phyloP scores from a whole-genome alignment of 1,140 invertebrate genomes.

The Aphelinus atriplicis region DNA sequence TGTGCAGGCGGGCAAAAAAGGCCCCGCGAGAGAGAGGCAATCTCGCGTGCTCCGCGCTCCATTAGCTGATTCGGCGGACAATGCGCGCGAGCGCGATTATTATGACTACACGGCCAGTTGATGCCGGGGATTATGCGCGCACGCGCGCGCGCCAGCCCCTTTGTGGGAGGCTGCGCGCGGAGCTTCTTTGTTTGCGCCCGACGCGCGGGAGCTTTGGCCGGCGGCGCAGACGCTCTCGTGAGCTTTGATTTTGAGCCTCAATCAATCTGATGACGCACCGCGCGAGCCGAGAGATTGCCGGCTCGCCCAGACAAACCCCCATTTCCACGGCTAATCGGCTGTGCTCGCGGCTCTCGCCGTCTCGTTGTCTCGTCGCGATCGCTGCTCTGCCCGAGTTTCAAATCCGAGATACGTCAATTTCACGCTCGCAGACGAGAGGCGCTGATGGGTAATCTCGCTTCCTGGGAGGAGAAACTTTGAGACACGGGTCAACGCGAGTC shows the following conservation, averaged over 20 bases:
- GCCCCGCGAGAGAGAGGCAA: constrained; percentile 23
- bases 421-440: no score
- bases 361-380: no score
- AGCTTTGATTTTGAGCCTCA: background rate
- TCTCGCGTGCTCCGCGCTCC: constrained; percentile 45
- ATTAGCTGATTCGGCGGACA: constrained; percentile 51
- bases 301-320: no score
- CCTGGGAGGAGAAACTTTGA: no score
- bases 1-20: background rate
- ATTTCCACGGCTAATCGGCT: no score
- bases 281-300: no score
- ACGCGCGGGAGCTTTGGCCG: background rate
- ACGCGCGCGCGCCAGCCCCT: constrained; percentile 12
- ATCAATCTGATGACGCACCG: no score
- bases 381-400: no score
- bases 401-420: no score
- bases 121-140: constrained; percentile 55
- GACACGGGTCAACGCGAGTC: no score
- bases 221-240: background rate
- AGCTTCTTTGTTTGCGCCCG: background rate
- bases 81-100: constrained; percentile 49
- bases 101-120: constrained; percentile 62
- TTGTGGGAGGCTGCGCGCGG: constrained; percentile 19
- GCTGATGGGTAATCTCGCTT: no score
- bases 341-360: no score